Evolutionary conservation across 2,797 vertebrate genomes (phyloP).

Genomic region (Falco columbarius): DNA sequence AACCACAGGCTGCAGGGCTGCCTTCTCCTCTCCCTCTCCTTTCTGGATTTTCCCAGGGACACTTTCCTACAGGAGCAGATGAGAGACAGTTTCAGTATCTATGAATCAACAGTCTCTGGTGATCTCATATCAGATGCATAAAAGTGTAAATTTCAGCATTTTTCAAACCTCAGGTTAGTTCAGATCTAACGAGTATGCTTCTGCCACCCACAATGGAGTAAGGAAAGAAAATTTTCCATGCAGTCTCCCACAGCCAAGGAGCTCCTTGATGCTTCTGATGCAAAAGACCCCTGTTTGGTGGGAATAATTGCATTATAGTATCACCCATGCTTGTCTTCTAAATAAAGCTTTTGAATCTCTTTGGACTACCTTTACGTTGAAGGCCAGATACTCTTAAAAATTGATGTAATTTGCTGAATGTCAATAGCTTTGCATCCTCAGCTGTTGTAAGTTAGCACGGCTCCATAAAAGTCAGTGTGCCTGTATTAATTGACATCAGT

Average conservation of each 20-base stretch:
- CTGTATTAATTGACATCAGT: neutral
- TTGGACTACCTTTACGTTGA: neutral
- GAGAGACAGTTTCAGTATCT: neutral
- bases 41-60: neutral
- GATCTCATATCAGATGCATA: neutral
- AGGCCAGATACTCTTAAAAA: neutral
- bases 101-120: neutral
- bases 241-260: neutral
- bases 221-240: neutral
- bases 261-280: neutral
- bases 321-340: neutral
- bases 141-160: neutral
- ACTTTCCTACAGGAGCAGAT: neutral
- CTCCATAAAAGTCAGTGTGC: neutral
- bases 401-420: neutral
- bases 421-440: neutral
- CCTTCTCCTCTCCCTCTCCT: neutral
- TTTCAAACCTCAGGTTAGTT: neutral
- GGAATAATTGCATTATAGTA: neutral
- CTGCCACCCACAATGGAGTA: neutral
- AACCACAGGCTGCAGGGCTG: neutral
- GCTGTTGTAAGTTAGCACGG: neutral
- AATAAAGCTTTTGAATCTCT: neutral
- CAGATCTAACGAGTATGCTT: neutral
- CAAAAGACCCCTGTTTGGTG: neutral